Base-by-base conservation (phyloP, 2,888 invertebrate genomes). In the Drosophila meridiana region DNA sequence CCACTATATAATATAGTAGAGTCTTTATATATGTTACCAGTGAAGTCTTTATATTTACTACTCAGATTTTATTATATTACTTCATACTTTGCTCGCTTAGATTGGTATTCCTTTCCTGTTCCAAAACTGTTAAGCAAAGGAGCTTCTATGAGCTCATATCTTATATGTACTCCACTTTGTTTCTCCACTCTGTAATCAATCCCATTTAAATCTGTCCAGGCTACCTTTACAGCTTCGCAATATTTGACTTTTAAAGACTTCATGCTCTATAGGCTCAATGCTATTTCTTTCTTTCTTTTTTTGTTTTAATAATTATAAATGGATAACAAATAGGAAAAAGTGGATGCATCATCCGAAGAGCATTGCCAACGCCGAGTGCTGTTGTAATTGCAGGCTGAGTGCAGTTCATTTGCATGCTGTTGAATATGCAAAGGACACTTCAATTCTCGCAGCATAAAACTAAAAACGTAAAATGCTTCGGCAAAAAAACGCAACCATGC, bases 341-440 rank as follows among this genome's bases (percentile, higher is more conserved):
- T 26, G 20, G 13, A 34, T 40, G 43, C 58, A 58, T 57, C 57
- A 43, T 20, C 52, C 20, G 7, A 45, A 45, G 34, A 26, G 20
- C 26, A 45, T 45, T 58, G 34, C 9, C n/a, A 58, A 9, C 34
- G 26, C 3, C 34, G 59, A 78, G 78, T 81, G 63, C 53, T 50
- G 65, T 69, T 73, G 80, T 81, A 78, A 88, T 86, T 80, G 83
- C 83, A 68, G 75, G 69, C 76, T 89, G 87, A 83, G 89, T 89
- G 85, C 74, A 69, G 74, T 69, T 75, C 80, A 90, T 90, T 90
- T 90, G 80, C 87, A 91, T 86, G 69, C 71, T 74, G 75, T 69
- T 80, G 87, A 80, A 85, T 81, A 85, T 82, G 82, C 80, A 87
- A 82, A 80, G 74, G 76, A 78, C 79, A 76, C 78, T 82, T 82